A percentile compares a stretch with the other conserved stretches of the same genome.
These are phyloP conservation scores for Palythoa grandiflora DNA, from an alignment of 92 coral and sea anemone genomes.

Conservation along the genomic window DNA sequence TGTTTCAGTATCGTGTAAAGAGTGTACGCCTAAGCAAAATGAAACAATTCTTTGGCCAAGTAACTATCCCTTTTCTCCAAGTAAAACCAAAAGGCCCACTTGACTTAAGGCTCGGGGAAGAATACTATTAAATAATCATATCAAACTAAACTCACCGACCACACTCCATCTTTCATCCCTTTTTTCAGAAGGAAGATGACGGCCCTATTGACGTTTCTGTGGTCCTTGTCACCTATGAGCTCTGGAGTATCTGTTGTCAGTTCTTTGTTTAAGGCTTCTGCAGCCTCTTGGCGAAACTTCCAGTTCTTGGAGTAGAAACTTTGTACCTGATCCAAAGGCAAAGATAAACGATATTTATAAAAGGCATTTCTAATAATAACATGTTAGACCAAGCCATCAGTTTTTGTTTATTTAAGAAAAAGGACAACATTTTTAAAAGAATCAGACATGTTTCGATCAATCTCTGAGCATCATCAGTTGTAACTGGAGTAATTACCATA, in stretches of 20 bases:
- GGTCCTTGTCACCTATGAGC: constrained; percentile 80
- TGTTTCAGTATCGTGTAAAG: too few relatives aligned
- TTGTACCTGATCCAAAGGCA: constrained; percentile 74
- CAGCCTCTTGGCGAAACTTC: constrained; percentile 96
- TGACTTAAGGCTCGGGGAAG: not conserved
- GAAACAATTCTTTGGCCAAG: too few relatives aligned
- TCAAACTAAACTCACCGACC: constrained; percentile 75
- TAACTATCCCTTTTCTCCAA: too few relatives aligned
- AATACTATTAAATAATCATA: not conserved
- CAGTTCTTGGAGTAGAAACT: constrained; percentile 95
- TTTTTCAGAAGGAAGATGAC: constrained; percentile 83
- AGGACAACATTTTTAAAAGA: too few relatives aligned
- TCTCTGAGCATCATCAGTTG: too few relatives aligned
- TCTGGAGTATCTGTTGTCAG: constrained; percentile 82
- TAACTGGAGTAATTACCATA: too few relatives aligned
- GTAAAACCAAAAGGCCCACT: too few relatives aligned
- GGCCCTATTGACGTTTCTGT: constrained; percentile 86
- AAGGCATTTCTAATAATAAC: too few relatives aligned
- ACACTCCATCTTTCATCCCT: constrained; percentile 93
- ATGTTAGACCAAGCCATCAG: too few relatives aligned
- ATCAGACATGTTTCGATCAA: too few relatives aligned
- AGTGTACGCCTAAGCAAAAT: too few relatives aligned
- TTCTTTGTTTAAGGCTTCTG: constrained; percentile 81
- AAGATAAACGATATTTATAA: not conserved
- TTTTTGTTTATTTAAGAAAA: too few relatives aligned